These are phyloP conservation scores for Temnothorax nylanderi DNA, from an alignment of 1,140 invertebrate species.

Conservation along the genomic window DNA sequence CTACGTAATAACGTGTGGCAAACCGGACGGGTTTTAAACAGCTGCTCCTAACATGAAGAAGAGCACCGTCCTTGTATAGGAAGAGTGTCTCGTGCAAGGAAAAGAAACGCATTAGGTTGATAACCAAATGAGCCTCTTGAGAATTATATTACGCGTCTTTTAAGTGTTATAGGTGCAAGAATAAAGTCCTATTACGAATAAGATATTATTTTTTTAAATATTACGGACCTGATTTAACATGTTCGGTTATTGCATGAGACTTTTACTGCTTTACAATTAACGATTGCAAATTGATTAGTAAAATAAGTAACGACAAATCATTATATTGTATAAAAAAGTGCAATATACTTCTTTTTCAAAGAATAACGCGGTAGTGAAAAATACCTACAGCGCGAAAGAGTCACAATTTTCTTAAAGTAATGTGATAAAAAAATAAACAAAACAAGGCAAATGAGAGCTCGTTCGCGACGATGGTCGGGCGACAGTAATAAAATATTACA, in stretches of 20 bases:
- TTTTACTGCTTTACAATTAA: neutral
- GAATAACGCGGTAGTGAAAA: neutral
- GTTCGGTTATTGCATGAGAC: neutral
- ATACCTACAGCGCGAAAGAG: neutral
- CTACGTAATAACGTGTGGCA: slow-evolving; percentile 46
- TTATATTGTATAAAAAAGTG: neutral
- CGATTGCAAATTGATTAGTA: neutral
- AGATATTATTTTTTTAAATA: slow-evolving; percentile 8
- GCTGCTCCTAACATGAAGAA: slow-evolving; percentile 10
- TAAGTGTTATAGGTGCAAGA: neutral
- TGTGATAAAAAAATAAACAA: no score
- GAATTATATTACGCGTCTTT: slow-evolving; percentile 25
- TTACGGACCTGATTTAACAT: slow-evolving; percentile 4
- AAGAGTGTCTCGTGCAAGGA: neutral
- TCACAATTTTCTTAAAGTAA: neutral
- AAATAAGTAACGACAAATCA: neutral
- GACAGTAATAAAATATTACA: no score
- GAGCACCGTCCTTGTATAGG: neutral
- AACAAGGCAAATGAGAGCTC: no score
- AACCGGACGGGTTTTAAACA: slow-evolving; percentile 34
- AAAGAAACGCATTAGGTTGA: slow-evolving; percentile 21
- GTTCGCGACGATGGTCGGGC: no score
- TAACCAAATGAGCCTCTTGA: slow-evolving; percentile 19
- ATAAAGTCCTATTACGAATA: slow-evolving; percentile 16
- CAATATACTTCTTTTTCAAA: neutral